phyloP scores from a whole-genome alignment of 2,113 vertebrate species.

The Sander vitreus region DNA sequence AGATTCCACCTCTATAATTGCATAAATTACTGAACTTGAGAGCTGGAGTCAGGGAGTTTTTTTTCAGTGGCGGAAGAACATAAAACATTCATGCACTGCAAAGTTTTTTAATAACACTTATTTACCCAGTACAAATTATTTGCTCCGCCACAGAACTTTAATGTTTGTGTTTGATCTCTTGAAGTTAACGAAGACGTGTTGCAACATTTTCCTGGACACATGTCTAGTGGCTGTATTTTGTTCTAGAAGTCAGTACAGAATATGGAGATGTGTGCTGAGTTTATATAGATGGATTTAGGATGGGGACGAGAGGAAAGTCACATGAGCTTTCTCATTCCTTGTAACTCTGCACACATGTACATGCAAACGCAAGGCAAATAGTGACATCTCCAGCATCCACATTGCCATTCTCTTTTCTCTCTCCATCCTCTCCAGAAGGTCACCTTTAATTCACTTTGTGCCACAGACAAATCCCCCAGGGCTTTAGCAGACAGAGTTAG shows the following conservation, averaged over 20 bases:
- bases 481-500: constrained; percentile 76
- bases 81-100: background rate
- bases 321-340: background rate
- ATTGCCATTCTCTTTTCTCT: constrained; percentile 23
- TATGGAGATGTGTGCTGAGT: background rate
- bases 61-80: background rate
- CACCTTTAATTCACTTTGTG: constrained; percentile 83
- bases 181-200: background rate
- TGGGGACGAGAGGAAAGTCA: background rate
- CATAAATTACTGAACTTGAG: background rate
- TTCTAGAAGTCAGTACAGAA: constrained; percentile 2
- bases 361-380: constrained; percentile 20
- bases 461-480: constrained; percentile 74
- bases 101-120: background rate
- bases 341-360: background rate
- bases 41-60: background rate
- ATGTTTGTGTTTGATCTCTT: background rate
- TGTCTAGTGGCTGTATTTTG: background rate
- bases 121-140: background rate
- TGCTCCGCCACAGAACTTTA: background rate
- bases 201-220: background rate
- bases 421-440: constrained; percentile 65
- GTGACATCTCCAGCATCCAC: constrained; percentile 45
- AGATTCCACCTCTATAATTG: background rate
- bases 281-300: background rate